Evolutionary conservation across 2,888 invertebrate genomes (phyloP).

Genomic region (Pelosia muscerda): DNA sequence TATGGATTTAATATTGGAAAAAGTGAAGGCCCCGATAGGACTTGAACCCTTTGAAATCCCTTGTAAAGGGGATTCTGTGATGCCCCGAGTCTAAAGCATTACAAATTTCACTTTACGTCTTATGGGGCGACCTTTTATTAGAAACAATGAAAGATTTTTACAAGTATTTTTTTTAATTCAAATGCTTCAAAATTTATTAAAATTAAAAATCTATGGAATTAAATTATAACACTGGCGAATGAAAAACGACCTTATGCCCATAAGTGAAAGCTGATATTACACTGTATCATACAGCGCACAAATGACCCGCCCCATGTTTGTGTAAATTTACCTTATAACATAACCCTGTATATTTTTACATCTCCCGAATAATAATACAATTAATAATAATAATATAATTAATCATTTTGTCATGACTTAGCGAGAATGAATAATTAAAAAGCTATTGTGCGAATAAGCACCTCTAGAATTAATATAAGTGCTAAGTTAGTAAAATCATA

Average conservation of each 20-base stretch:
- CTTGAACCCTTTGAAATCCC: no score
- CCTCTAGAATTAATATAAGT: slow-evolving; percentile 48
- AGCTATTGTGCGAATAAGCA: slow-evolving; percentile 61
- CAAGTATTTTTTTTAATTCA: no score
- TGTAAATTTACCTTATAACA: slow-evolving; percentile 42
- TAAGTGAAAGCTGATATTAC: not conserved
- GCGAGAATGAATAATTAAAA: slow-evolving; percentile 50
- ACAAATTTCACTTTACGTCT: no score
- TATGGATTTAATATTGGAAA: no score
- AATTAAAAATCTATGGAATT: no score
- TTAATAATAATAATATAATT: slow-evolving; percentile 28
- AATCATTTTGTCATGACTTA: slow-evolving; percentile 54
- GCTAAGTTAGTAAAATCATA: slow-evolving; percentile 30
- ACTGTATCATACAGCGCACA: not conserved
- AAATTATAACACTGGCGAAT: no score
- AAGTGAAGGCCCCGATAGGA: no score
- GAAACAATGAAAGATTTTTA: no score
- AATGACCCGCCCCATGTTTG: slow-evolving; percentile 30
- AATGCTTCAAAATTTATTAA: no score
- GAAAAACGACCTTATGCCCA: not conserved
- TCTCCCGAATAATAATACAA: slow-evolving; percentile 39
- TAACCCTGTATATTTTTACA: slow-evolving; percentile 64
- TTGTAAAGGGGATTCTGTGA: no score
- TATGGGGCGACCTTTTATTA: no score
- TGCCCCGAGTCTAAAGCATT: no score